These are phyloP conservation scores for Cylindroiulus punctatus DNA, from an alignment of 2,888 invertebrate species.

Conservation along the genomic window DNA sequence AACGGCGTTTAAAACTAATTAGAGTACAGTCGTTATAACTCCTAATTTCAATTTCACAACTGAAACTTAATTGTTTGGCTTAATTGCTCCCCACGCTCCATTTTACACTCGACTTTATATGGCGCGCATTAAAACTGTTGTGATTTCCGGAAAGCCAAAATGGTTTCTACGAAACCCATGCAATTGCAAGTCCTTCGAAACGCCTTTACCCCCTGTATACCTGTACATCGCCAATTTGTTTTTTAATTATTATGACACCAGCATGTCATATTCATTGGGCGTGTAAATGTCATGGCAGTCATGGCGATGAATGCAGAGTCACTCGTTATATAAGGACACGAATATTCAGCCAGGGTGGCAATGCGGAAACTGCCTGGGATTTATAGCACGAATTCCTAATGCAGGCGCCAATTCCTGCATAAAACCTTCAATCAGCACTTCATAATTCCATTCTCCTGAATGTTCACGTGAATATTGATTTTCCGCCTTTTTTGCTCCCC, in stretches of 20 bases:
- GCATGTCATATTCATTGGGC: background rate
- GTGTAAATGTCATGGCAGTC: background rate
- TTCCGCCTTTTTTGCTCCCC: background rate
- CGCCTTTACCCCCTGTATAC: background rate
- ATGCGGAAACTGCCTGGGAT: background rate
- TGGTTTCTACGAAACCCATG: background rate
- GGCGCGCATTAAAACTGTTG: background rate
- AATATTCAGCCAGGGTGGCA: background rate
- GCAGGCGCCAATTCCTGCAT: background rate
- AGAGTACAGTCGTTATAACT: background rate
- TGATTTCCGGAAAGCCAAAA: background rate
- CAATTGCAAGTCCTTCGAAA: background rate
- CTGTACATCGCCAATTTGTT: background rate
- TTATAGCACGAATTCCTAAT: background rate
- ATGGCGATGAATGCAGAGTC: background rate
- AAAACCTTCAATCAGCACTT: background rate
- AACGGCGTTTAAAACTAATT: background rate
- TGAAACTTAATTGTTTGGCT: background rate
- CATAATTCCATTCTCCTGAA: conserved; percentile 25
- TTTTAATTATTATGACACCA: conserved; percentile 20
- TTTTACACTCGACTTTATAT: background rate
- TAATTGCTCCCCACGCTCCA: background rate
- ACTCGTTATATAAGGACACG: background rate
- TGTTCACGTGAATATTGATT: conserved; percentile 25
- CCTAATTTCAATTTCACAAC: background rate